phyloP scores from a whole-genome alignment of 2,797 vertebrate genomes.

The Takifugu ocellatus region DNA sequence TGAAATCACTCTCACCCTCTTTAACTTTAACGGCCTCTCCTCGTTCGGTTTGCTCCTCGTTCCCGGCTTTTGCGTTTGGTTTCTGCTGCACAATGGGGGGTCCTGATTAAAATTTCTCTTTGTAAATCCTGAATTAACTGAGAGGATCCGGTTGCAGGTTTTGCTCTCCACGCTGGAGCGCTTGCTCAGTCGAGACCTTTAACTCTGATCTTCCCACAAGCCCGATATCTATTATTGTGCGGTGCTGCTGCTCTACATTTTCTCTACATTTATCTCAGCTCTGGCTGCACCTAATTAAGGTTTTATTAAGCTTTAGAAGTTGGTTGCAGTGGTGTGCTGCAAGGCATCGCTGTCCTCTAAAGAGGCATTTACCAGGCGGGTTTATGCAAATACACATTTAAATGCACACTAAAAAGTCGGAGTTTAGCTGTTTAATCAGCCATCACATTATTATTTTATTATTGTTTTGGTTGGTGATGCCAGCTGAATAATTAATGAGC shows the following conservation, averaged over 20 bases:
- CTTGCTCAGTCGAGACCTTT: slow-evolving; percentile 3
- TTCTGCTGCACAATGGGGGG: slow-evolving; percentile 11
- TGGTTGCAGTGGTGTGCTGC: slow-evolving; percentile 58
- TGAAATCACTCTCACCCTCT: slow-evolving; percentile 25
- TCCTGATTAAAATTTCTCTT: slow-evolving; percentile 48
- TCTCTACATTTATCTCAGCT: slow-evolving; percentile 45
- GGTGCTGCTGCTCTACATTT: slow-evolving; percentile 39
- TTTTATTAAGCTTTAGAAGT: slow-evolving; percentile 74
- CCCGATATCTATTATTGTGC: slow-evolving; percentile 17
- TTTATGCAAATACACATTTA: slow-evolving; percentile 79
- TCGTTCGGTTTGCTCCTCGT: slow-evolving; percentile 21
- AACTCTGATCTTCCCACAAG: slow-evolving; percentile 12
- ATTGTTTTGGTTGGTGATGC: slow-evolving; percentile 77
- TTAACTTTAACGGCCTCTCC: slow-evolving; percentile 25
- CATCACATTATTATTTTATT: slow-evolving; percentile 79
- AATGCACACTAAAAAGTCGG: slow-evolving; percentile 73
- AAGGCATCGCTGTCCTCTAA: slow-evolving; percentile 73
- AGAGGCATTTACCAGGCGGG: slow-evolving; percentile 73
- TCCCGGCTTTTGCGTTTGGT: background rate
- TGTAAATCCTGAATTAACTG: slow-evolving; percentile 46
- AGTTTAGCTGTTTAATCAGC: slow-evolving; percentile 81
- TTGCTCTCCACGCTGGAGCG: slow-evolving; percentile 1
- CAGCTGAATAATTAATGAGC: slow-evolving; percentile 77
- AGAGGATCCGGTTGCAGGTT: slow-evolving; percentile 26
- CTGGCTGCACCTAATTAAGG: slow-evolving; percentile 63